Percentiles rank a stretch among this genome's conserved stretches.
phyloP scores from a whole-genome alignment of 2,888 invertebrate genomes.

The Drosophila recens region DNA sequence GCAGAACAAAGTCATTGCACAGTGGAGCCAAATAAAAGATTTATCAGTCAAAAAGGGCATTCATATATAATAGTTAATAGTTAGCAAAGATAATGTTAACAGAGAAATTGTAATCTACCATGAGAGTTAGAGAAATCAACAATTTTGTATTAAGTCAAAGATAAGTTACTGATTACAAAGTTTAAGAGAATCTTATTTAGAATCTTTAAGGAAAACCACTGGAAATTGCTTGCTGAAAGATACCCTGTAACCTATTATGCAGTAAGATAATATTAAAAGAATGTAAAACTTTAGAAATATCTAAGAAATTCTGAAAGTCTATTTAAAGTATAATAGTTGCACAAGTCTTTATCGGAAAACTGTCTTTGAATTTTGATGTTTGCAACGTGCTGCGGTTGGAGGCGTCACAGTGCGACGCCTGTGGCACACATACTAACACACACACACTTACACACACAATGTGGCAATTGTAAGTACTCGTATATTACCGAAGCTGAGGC shows the following conservation, averaged over 20 bases:
- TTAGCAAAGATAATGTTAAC: not conserved
- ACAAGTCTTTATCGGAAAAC: not conserved
- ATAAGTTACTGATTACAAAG: too few species aligned
- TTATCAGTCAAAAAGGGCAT: not conserved
- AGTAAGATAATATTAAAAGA: too few species aligned
- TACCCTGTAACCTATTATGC: too few species aligned
- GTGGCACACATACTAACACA: slow-evolving; percentile 1
- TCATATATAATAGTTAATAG: not conserved
- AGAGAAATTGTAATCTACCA: too few species aligned
- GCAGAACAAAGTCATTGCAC: slow-evolving; percentile 7
- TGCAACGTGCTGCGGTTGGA: slow-evolving; percentile 6
- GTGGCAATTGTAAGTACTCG: slow-evolving; percentile 35
- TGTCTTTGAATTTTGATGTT: slow-evolving; percentile 8
- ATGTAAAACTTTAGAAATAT: not conserved
- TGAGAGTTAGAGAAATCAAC: too few species aligned
- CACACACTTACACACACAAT: slow-evolving; percentile 34
- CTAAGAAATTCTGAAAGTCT: not conserved
- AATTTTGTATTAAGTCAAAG: too few species aligned
- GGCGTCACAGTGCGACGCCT: slow-evolving; percentile 24
- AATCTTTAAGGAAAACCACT: too few species aligned
- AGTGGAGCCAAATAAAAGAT: slow-evolving; percentile 1
- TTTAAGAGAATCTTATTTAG: too few species aligned
- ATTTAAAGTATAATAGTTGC: not conserved
- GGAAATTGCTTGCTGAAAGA: too few species aligned
- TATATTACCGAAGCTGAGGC: slow-evolving; percentile 17